Conservation (phyloP, 37 sponge, comb jelly and placozoan species). For the Beroe forskalii region DNA sequence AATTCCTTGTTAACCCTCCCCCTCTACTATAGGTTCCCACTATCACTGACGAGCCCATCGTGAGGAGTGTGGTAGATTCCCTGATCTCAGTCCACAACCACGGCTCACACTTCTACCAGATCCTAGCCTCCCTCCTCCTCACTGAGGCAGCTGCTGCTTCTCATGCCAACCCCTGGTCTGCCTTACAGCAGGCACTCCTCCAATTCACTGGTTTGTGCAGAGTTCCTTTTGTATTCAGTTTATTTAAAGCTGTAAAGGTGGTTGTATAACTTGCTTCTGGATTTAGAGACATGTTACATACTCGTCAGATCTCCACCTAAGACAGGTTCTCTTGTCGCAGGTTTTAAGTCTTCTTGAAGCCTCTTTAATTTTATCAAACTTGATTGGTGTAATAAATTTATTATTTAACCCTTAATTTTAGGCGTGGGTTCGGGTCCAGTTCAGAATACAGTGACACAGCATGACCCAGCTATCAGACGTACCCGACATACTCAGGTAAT, state of each 20-base stretch:
- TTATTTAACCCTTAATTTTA: too few species aligned
- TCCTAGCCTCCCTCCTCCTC: not conserved
- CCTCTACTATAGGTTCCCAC: not conserved
- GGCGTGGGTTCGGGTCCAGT: not conserved
- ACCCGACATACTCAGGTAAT: conserved; percentile 39
- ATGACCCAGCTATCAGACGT: conserved; percentile 30
- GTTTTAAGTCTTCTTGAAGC: too few species aligned
- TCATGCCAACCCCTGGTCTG: not conserved
- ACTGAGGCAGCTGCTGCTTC: not conserved
- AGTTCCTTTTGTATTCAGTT: not conserved
- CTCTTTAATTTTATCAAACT: too few species aligned
- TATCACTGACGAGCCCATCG: not conserved
- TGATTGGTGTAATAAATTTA: too few species aligned
- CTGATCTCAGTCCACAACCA: not conserved
- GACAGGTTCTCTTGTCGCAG: too few species aligned
- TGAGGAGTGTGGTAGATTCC: not conserved
- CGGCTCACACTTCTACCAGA: conserved; percentile 17
- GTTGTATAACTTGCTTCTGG: too few species aligned
- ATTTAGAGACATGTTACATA: too few species aligned
- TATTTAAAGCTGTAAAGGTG: too few species aligned
- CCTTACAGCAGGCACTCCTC: not conserved
- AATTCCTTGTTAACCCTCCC: too few species aligned
- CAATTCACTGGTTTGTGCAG: not conserved
- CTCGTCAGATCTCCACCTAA: too few species aligned
- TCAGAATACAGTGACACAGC: conserved; percentile 6